Evolutionary conservation across 2,888 invertebrate species (phyloP), one percentile per base, ranked within the genome.

Genomic region (Cinara cedri): DNA sequence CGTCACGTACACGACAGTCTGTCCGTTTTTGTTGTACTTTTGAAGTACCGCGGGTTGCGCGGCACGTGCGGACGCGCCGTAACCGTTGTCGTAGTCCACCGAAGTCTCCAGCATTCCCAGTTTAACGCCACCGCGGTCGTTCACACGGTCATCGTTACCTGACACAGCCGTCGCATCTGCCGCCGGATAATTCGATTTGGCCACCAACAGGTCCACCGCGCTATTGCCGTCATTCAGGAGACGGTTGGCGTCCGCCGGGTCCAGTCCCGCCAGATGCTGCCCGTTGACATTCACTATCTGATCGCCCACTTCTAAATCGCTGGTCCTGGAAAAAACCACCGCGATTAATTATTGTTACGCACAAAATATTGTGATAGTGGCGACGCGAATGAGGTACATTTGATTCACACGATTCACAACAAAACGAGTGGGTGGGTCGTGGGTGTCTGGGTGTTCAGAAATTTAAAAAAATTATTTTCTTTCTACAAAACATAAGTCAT

Each of bases 231-330:
- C 54, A 81, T 82, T 78, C 90, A 87, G 80, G 90, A 89, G 74
- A 91, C 89, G 14, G 91, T 90, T 75, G 91, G 90, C 91, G 85
- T 90, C 90, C 1, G 89, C 85, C 90, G 90, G 90, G 44, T 88
- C 89, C 21, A 92, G 86, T 70, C 91, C 91, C 8, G 90, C 88
- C 70, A 93, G 87, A 83, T 91, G 87, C 82, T 89, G 88, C 14
- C 92, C 92, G 84, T 92, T 92, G 8, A 92, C 91, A 82, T 91
- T 91, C 42, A 92, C 87, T 42, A 93, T 88, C 84, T 92, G 91
- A 84, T 93, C 92, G 16, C 92, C 92, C 49, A 91, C 88, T 76
- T 88, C 88, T 76, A 93, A 85, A 1, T 90, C 88, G 1, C 91
- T 91, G 83, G 91, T 91, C 83, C 90, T 90, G 86, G 10, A 1